Base-by-base conservation (phyloP, 1,140 invertebrate species). In the Batillaria attramentaria region DNA sequence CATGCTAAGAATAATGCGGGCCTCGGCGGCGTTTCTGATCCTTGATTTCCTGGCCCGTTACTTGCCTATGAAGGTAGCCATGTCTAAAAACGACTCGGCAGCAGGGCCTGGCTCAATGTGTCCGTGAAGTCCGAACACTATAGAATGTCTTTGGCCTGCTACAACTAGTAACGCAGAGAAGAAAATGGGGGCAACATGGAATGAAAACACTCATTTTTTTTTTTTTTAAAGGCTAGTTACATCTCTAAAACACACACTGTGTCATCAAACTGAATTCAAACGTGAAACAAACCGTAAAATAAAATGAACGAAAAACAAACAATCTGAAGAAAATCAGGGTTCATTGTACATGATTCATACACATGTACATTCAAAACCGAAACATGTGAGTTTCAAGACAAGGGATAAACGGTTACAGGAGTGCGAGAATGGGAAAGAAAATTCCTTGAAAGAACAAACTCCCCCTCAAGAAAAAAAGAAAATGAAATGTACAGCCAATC, bases 121-220 rank as follows among this genome's bases (percentile, higher is more conserved):
- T 66, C 82, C 82, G 66, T 83, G 79, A 79, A 83, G 79, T 18
- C 82, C 82, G 73, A 72, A 81, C 57, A 83, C 82, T 54, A 83
- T 74, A 37, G 82, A 83, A 42, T 74, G 77, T 33, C 82, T 78
- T 31, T 81, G 82, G 46, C 82, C 82, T 42, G 79, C 77, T 72
- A 80, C 76, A 54, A 70, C 82, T 80, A 41, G 35, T 46, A 31
- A 42, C 42, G 42, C 28, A 28, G 18, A 57, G 72, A 62, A 35
- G 39, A 69, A 10, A 35, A 66, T n/a, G n/a, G n/a, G n/a, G n/a
- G 50, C 2, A 54, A 3, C 18, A 54, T 54, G n/a, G 18, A 54
- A 54, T 54, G 50, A 54, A 54, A n/a, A 54, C 18, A 54, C 50
- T n/a, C n/a, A n/a, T n/a, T n/a, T n/a, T n/a, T n/a, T n/a, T n/a